Conservation (phyloP, 2,888 invertebrate genomes). For the Bedellia somnulentella region DNA sequence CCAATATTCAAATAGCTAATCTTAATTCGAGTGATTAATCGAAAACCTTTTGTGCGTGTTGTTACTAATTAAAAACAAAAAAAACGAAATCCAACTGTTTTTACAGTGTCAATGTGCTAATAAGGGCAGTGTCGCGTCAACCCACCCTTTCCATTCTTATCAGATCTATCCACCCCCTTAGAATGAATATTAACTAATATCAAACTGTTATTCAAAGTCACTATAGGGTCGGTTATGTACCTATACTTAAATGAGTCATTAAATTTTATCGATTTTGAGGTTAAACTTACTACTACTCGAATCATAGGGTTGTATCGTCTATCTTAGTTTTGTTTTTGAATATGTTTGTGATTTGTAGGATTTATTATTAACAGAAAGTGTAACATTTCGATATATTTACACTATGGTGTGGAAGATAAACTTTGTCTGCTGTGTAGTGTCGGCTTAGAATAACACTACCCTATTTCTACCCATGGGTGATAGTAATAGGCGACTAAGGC, state of each 20-base stretch:
- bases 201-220: conserved; percentile 28
- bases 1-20: conserved; percentile 1
- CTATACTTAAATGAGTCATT: conserved; percentile 30
- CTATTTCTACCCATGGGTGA: no score
- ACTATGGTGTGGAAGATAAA: no score
- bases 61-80: conserved; percentile 5
- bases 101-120: conserved; percentile 12
- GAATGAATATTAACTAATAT: conserved; percentile 58
- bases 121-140: conserved; percentile 17
- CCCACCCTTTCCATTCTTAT: conserved; percentile 15
- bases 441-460: no score
- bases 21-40: conserved; percentile 3
- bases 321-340: no score
- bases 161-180: conserved; percentile 14
- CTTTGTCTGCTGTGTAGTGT: no score
- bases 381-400: no score
- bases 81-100: conserved; percentile 6
- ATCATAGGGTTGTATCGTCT: no score
- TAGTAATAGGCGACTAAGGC: no score
- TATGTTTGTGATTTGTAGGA: no score
- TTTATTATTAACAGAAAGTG: no score
- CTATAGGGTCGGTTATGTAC: conserved; percentile 20
- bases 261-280: no score
- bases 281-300: no score
- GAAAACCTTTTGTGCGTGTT: conserved; percentile 4